Conservation (phyloP, 1,140 invertebrate species). For the Lamellibrachia luymesi region DNA sequence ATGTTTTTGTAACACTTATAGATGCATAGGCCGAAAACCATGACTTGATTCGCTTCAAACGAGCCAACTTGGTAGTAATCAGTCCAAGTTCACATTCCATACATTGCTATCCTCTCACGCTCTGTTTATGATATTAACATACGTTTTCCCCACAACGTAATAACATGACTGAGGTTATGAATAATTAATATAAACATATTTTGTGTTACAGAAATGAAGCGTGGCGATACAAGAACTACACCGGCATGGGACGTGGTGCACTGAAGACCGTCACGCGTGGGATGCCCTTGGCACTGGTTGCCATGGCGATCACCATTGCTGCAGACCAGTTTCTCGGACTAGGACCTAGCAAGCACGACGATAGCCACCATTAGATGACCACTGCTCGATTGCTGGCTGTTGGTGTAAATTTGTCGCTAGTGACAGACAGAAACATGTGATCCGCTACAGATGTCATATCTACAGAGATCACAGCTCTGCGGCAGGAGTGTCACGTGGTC, state of each 20-base stretch:
- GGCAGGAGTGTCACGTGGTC: not conserved
- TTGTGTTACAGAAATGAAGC: constrained; percentile 24
- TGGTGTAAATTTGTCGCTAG: not conserved
- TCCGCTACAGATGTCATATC: not conserved
- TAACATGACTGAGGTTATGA: too few species aligned
- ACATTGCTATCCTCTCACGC: too few species aligned
- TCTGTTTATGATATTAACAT: too few species aligned
- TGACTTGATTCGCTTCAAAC: too few species aligned
- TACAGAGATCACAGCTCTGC: not conserved
- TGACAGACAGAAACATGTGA: not conserved
- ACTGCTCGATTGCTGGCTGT: not conserved
- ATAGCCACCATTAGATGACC: constrained; percentile 11
- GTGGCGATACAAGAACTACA: constrained; percentile 21
- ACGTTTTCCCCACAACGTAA: too few species aligned
- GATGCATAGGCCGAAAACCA: too few species aligned
- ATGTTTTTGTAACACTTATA: too few species aligned
- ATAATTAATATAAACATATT: not conserved
- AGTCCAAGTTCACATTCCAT: too few species aligned
- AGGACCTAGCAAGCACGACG: constrained; percentile 12
- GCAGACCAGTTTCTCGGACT: constrained; percentile 20
- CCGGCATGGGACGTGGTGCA: constrained; percentile 6
- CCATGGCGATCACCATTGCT: constrained; percentile 26
- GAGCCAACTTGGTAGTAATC: too few species aligned
- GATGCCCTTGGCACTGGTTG: constrained; percentile 16
- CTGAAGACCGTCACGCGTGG: not conserved